phyloP scores from a whole-genome alignment of 2,888 invertebrate species.

The Napeogenes sylphis region DNA sequence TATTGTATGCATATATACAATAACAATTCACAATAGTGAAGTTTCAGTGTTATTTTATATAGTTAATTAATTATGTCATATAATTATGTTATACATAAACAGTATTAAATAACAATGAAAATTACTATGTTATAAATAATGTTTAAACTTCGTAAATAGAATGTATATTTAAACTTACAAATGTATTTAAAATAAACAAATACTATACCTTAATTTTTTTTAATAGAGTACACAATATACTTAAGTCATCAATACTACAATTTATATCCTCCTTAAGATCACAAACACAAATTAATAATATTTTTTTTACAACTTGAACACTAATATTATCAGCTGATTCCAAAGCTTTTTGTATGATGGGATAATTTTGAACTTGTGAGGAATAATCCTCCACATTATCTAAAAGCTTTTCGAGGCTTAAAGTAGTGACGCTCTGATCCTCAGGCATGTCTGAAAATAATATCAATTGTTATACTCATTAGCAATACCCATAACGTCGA shows the following conservation, averaged over 20 bases:
- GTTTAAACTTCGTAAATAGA: no score
- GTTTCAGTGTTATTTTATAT: no score
- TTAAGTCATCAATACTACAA: slow-evolving; percentile 41
- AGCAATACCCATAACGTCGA: not conserved
- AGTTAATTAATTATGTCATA: no score
- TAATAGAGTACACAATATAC: slow-evolving; percentile 44
- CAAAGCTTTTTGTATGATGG: slow-evolving; percentile 39
- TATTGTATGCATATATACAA: no score
- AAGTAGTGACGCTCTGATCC: slow-evolving; percentile 28
- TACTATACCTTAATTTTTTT: slow-evolving; percentile 50
- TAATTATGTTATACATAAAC: no score
- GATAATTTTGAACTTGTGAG: slow-evolving; percentile 40
- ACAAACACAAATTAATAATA: slow-evolving; percentile 46
- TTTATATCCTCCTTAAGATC: slow-evolving; percentile 49
- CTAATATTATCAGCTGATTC: slow-evolving; percentile 36
- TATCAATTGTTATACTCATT: not conserved
- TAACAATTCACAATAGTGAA: no score
- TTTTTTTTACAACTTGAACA: slow-evolving; percentile 36
- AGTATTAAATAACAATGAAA: no score
- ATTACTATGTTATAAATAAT: no score
- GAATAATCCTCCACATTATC: slow-evolving; percentile 44
- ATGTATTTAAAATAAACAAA: slow-evolving; percentile 1
- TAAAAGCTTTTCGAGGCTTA: slow-evolving; percentile 36
- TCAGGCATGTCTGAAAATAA: slow-evolving; percentile 49
- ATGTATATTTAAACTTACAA: no score